A percentile compares a stretch with the other conserved stretches of the same genome.
Evolutionary conservation across 1,140 invertebrate species (phyloP).

Genomic region (Leptopilina boulardi): DNA sequence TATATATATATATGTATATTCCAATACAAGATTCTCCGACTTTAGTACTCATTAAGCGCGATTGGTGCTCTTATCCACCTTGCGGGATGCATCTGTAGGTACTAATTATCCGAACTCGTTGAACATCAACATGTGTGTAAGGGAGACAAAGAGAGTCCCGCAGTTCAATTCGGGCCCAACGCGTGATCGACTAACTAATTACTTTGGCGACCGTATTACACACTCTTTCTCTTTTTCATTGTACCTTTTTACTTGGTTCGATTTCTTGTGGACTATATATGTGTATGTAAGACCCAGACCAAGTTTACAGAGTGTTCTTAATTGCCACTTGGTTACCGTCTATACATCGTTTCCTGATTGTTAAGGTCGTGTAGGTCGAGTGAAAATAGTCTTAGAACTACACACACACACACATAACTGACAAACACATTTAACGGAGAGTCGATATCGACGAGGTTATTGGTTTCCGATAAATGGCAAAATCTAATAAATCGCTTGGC

Average conservation of each 20-base stretch:
- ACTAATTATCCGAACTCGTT: slow-evolving; percentile 72
- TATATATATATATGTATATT: too few relatives aligned
- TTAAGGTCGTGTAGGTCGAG: slow-evolving; percentile 23
- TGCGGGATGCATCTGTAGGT: slow-evolving; percentile 72
- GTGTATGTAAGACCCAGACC: neutral
- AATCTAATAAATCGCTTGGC: slow-evolving; percentile 30
- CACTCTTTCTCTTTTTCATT: slow-evolving; percentile 36
- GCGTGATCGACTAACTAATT: slow-evolving; percentile 65
- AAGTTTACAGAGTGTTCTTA: slow-evolving; percentile 23
- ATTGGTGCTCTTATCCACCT: slow-evolving; percentile 69
- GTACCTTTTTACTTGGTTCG: slow-evolving; percentile 22
- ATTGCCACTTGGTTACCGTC: slow-evolving; percentile 28
- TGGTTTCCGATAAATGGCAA: slow-evolving; percentile 25
- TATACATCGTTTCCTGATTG: slow-evolving; percentile 22
- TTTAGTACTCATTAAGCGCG: slow-evolving; percentile 69
- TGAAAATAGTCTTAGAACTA: slow-evolving; percentile 15
- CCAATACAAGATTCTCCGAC: slow-evolving; percentile 53
- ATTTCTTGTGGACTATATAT: neutral
- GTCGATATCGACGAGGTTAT: slow-evolving; percentile 27
- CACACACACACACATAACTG: neutral
- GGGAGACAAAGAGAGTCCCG: slow-evolving; percentile 35
- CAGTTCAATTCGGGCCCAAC: slow-evolving; percentile 59
- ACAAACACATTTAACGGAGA: neutral
- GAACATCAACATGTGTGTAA: slow-evolving; percentile 41
- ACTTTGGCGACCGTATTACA: slow-evolving; percentile 58